Evolutionary conservation across 2,888 invertebrate genomes (phyloP).

Genomic region (Polietes domitor): DNA sequence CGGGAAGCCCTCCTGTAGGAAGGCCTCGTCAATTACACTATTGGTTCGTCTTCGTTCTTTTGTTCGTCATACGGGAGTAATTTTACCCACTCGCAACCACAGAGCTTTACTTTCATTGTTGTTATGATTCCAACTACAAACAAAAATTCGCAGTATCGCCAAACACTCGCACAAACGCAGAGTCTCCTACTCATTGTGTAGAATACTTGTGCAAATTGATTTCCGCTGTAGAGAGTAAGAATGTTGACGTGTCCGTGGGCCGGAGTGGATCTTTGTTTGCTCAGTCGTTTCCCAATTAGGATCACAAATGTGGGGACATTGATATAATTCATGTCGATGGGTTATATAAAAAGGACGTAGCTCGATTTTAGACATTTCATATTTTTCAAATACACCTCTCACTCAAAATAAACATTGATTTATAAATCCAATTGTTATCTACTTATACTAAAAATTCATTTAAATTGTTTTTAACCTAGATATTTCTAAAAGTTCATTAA

Average conservation of each 20-base stretch:
- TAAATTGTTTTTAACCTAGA: too few relatives aligned
- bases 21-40: neutral
- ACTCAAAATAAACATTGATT: too few relatives aligned
- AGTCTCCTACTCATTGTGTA: slow-evolving; percentile 30
- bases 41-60: slow-evolving; percentile 10
- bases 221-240: slow-evolving; percentile 50
- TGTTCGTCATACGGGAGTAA: slow-evolving; percentile 30
- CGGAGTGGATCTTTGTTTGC: slow-evolving; percentile 4
- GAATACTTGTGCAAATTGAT: slow-evolving; percentile 64
- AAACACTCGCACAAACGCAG: slow-evolving; percentile 23
- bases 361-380: too few relatives aligned
- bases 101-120: slow-evolving; percentile 55
- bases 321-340: too few relatives aligned
- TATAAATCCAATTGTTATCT: neutral
- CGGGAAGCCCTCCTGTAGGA: too few relatives aligned
- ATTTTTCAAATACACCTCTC: too few relatives aligned
- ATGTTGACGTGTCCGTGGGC: slow-evolving; percentile 20
- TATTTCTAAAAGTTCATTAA: too few relatives aligned
- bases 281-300: slow-evolving; percentile 25
- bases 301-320: neutral
- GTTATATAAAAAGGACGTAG: too few relatives aligned
- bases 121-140: slow-evolving; percentile 59
- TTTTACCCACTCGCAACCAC: neutral
- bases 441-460: too few relatives aligned
- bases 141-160: slow-evolving; percentile 28